Evolutionary conservation across 2,113 vertebrate species (phyloP), one percentile per base, ranked within the genome.

Genomic region (Hippocampus barbouri): DNA sequence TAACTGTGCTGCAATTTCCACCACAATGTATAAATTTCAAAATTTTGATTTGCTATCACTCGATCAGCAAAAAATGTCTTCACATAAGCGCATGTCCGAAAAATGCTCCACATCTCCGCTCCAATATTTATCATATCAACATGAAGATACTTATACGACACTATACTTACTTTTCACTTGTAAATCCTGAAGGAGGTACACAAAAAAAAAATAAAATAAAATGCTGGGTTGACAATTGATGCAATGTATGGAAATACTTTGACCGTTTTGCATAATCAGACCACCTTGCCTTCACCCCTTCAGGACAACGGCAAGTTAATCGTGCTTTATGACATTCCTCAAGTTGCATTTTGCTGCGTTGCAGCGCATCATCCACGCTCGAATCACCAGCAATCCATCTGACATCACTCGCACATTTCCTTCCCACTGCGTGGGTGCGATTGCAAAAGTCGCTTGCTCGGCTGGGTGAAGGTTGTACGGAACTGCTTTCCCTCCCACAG

Each of bases 401-500:
- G 57, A 76, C 66, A 83, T 84, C 69, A 61, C 68, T 40, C 72
- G 77, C 69, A 12, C 61, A 27, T 43, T 62, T 66, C 47, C 61
- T 79, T 74, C 70, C 75, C 76, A 64, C 83, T 79, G 77, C 78
- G 87, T 83, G 76, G 79, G 77, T 2, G 76, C 38, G 5, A 85
- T 73, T 75, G 62, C 72, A 74, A 83, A 85, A 78, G 80, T 69
- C 80, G 83, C 67, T 84, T 82, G 76, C 71, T 77, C 69, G 53
- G 81, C 57, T 18, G 70, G 82, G 68, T 79, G 72, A 83, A 87
- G 86, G 87, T 87, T 85, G 80, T 14, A 5, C 69, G 78, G 79
- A 79, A 69, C 75, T 81, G 73, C 78, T 61, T 81, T 79, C 66
- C 79, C 87, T 85, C 88, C 86, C 82, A 89, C 82, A 65, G 79